Percentiles rank a stretch among this genome's conserved stretches.
These are phyloP conservation scores for Esox masquinongy DNA, from an alignment of 2,797 vertebrate genomes.

Conservation along the genomic window DNA sequence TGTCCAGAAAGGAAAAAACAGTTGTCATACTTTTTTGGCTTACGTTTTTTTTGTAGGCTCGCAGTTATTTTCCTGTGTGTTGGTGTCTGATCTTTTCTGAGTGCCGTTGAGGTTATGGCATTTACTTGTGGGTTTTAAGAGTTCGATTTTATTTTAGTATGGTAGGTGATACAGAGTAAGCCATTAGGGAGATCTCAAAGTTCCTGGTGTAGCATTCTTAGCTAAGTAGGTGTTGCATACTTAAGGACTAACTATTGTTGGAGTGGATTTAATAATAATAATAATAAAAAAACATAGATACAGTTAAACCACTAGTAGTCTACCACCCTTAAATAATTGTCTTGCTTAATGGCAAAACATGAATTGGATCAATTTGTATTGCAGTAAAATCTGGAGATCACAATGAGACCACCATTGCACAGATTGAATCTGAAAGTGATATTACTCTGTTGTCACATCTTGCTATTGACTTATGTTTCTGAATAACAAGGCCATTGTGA, in stretches of 20 bases:
- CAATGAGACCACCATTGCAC: neutral
- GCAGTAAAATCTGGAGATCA: neutral
- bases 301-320: neutral
- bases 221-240: neutral
- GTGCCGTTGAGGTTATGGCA: conserved; percentile 13
- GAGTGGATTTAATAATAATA: neutral
- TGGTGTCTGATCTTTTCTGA: conserved; percentile 23
- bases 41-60: conserved; percentile 32
- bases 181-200: neutral
- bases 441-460: neutral
- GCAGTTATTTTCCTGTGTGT: conserved; percentile 32
- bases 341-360: neutral
- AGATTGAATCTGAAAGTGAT: conserved; percentile 51
- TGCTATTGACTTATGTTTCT: conserved; percentile 57
- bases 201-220: neutral
- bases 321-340: too few relatives aligned
- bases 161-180: neutral
- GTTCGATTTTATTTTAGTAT: neutral
- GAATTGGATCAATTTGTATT: neutral
- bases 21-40: conserved; percentile 7
- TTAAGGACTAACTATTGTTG: neutral
- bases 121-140: conserved; percentile 3
- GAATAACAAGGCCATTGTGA: conserved; percentile 62
- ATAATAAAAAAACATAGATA: neutral
- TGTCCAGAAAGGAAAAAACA: conserved; percentile 4